Evolutionary conservation across 2,888 invertebrate species (phyloP).

Genomic region (Zygogramma bicolorata): DNA sequence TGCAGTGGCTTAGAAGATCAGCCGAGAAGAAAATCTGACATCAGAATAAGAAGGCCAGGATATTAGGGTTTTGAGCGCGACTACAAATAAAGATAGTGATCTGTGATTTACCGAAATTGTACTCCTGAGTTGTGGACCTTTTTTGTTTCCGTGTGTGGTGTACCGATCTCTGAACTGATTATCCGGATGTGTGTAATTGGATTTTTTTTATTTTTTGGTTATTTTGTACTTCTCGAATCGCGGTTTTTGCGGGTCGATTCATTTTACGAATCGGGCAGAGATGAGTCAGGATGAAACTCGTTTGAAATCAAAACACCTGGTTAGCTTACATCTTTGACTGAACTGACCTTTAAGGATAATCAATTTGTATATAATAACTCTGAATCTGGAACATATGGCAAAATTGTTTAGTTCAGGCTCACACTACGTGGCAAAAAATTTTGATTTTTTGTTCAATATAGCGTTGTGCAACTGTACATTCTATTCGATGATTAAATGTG

Average conservation of each 20-base stretch:
- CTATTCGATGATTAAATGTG: neutral
- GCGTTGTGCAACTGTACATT: neutral
- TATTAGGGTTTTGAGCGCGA: neutral
- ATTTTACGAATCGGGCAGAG: neutral
- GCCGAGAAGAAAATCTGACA: conserved; percentile 31
- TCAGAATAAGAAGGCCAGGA: conserved; percentile 18
- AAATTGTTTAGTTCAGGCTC: neutral
- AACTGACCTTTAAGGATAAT: neutral
- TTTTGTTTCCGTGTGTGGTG: neutral
- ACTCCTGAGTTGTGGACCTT: neutral
- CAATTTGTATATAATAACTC: neutral
- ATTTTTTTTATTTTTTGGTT: neutral
- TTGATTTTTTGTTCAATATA: neutral
- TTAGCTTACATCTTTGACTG: neutral
- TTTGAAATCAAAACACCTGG: neutral
- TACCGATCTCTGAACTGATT: neutral
- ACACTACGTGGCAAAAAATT: neutral
- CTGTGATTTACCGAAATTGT: conserved; percentile 36
- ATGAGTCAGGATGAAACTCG: neutral
- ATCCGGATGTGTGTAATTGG: neutral
- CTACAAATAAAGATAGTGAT: conserved; percentile 17
- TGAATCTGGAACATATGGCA: neutral
- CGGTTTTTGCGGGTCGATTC: neutral
- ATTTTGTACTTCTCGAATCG: neutral
- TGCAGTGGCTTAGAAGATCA: conserved; percentile 36